Percentiles rank a stretch among this genome's conserved stretches.
phyloP scores from a whole-genome alignment of 30 jellyfish, hydroid and myxozoan species.

The Nemopilema nomurai region DNA sequence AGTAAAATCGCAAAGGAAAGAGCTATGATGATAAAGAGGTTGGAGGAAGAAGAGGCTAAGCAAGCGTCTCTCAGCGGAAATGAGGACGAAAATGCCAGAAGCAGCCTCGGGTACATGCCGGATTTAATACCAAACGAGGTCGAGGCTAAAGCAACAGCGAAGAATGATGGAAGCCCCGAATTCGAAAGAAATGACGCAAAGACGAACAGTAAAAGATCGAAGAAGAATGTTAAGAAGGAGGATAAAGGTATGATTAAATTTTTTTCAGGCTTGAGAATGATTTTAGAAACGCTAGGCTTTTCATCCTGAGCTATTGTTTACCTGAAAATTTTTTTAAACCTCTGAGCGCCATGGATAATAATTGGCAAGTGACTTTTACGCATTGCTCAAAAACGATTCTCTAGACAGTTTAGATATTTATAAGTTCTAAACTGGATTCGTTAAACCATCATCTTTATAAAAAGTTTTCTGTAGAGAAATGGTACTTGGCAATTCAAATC shows the following conservation, averaged over 20 bases:
- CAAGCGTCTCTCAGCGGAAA: not conserved
- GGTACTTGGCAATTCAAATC: too few species aligned
- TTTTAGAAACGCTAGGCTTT: not conserved
- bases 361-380: too few species aligned
- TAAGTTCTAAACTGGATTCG: too few species aligned
- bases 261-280: not conserved
- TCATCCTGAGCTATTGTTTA: too few species aligned
- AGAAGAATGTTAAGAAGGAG: slow-evolving; percentile 24
- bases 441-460: too few species aligned
- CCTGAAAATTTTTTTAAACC: too few species aligned
- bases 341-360: too few species aligned
- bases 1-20: slow-evolving; percentile 66
- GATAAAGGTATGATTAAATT: not conserved
- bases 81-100: slow-evolving; percentile 21
- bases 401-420: too few species aligned
- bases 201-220: slow-evolving; percentile 7
- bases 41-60: slow-evolving; percentile 59
- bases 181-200: slow-evolving; percentile 4
- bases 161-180: not conserved
- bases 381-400: too few species aligned
- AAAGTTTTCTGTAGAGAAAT: too few species aligned
- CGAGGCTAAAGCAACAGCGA: not conserved
- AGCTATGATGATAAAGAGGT: slow-evolving; percentile 61
- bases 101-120: slow-evolving; percentile 61
- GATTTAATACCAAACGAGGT: slow-evolving; percentile 59